Base-by-base conservation (phyloP, 2,113 vertebrate genomes). In the Notarius quadriscutis region DNA sequence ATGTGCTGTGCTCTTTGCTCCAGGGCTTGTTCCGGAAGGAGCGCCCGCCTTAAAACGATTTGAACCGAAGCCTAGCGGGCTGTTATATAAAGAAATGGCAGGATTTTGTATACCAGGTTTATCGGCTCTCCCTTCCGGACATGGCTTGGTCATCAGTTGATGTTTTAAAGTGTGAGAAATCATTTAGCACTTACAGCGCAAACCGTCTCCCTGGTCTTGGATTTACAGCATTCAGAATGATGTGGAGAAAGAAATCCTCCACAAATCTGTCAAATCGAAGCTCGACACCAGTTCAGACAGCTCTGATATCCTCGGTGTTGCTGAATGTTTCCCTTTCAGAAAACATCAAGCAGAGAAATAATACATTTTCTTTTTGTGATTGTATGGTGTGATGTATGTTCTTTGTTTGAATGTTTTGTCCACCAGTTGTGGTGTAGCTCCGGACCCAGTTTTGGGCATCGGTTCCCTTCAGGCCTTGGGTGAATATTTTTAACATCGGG, bases 1-100 rank as follows among this genome's bases (percentile, higher is more conserved):
- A 57, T 34, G 25, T 8, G 15, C 17, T 27, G 15, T 7, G n/a
- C 22, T 83, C 25, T 58, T 60, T 25, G 30, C 83, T 84, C 30
- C 67, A 34, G 30, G 69, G 30, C 20, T 15, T n/a, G 27, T 58
- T 55, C 15, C 17, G 9, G 22, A n/a, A 65, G 22, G 48, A 60
- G 48, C 72, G 0, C 41, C 72, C 11, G 11, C 1, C 41, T 74
- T 48, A 57, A 85, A 86, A 60, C 51, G 5, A 78, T 72, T 67
- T 48, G 79, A 84, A 82, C 78, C 4, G 89, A 87, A 89, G 91
- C 78, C 62, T 86, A 80, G 75, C 77, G 58, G 2, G 72, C 88
- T 88, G 89, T 88, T 90, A 83, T 81, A 88, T 83, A 34, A 81
- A 63, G 65, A 41, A 82, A 82, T 30, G 82, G 48, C 84, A 85